These are phyloP conservation scores for Ptychobarbus kaznakovi DNA, from an alignment of 2,797 vertebrate species.

Conservation along the genomic window DNA sequence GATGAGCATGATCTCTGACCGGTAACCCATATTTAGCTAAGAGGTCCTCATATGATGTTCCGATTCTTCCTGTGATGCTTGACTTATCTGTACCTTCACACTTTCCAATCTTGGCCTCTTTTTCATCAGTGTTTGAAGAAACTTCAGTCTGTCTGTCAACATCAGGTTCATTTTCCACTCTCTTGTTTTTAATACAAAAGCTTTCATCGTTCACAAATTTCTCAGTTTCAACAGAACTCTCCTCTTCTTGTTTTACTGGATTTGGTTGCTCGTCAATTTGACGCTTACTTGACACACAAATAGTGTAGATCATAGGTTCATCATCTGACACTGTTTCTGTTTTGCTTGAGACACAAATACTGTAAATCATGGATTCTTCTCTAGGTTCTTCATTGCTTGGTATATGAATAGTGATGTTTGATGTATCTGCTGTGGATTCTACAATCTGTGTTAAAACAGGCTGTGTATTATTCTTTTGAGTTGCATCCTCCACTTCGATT, in stretches of 20 bases:
- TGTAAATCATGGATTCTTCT: slow-evolving; percentile 47
- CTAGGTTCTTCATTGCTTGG: slow-evolving; percentile 41
- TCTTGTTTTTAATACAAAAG: slow-evolving; percentile 29
- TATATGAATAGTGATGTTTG: slow-evolving; percentile 31
- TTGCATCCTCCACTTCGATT: neutral
- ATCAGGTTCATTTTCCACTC: neutral
- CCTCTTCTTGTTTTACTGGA: slow-evolving; percentile 27
- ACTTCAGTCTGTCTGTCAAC: slow-evolving; percentile 14
- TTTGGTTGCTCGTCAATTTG: slow-evolving; percentile 35
- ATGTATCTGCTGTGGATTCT: slow-evolving; percentile 15
- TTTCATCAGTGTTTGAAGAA: slow-evolving; percentile 20
- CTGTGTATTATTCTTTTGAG: slow-evolving; percentile 20
- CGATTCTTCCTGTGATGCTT: slow-evolving; percentile 36
- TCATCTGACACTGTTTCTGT: slow-evolving; percentile 51
- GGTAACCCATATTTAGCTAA: slow-evolving; percentile 56
- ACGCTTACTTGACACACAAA: slow-evolving; percentile 55
- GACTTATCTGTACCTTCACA: slow-evolving; percentile 11
- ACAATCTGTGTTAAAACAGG: slow-evolving; percentile 20
- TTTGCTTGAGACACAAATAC: slow-evolving; percentile 51
- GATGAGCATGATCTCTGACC: slow-evolving; percentile 24
- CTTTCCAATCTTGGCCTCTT: slow-evolving; percentile 40
- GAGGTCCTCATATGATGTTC: slow-evolving; percentile 57
- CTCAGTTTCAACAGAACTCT: slow-evolving; percentile 31
- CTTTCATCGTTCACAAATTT: slow-evolving; percentile 32
- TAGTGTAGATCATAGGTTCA: slow-evolving; percentile 53